Evolutionary conservation across 2,113 vertebrate species (phyloP).

Genomic region (Ibidorhyncha struthersii): DNA sequence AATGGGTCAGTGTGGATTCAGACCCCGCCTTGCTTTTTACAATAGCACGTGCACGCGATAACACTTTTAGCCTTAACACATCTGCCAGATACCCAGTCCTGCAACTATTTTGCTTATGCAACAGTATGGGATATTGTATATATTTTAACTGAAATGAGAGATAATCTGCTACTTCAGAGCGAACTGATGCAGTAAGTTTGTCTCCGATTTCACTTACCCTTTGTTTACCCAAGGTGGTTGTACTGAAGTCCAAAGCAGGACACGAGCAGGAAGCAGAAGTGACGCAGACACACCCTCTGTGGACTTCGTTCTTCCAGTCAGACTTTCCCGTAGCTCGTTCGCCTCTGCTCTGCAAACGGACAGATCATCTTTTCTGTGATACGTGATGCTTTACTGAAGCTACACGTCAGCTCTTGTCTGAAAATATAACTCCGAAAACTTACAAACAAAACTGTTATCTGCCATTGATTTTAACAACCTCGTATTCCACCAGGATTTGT

Average conservation of each 20-base stretch:
- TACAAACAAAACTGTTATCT: neutral
- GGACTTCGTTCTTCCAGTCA: neutral
- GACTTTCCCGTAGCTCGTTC: neutral
- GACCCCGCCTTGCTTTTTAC: neutral
- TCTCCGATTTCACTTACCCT: neutral
- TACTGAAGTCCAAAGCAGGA: neutral
- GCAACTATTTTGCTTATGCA: neutral
- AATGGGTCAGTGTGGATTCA: neutral
- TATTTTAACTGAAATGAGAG: neutral
- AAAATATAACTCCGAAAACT: neutral
- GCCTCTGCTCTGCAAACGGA: neutral
- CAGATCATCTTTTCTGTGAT: neutral
- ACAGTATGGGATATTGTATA: neutral
- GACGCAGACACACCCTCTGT: neutral
- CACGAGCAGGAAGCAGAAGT: neutral
- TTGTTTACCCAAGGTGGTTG: slow-evolving; percentile 10
- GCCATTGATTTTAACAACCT: neutral
- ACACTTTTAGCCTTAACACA: neutral
- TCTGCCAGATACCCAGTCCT: neutral
- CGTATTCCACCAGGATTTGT: neutral
- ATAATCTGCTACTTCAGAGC: neutral
- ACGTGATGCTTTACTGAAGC: neutral
- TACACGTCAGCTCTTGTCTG: neutral
- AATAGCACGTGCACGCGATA: neutral
- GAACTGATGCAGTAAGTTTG: neutral